Evolutionary conservation across 92 coral and sea anemone genomes (phyloP), one percentile per base, ranked within the genome.

Genomic region (Heteractis magnifica): DNA sequence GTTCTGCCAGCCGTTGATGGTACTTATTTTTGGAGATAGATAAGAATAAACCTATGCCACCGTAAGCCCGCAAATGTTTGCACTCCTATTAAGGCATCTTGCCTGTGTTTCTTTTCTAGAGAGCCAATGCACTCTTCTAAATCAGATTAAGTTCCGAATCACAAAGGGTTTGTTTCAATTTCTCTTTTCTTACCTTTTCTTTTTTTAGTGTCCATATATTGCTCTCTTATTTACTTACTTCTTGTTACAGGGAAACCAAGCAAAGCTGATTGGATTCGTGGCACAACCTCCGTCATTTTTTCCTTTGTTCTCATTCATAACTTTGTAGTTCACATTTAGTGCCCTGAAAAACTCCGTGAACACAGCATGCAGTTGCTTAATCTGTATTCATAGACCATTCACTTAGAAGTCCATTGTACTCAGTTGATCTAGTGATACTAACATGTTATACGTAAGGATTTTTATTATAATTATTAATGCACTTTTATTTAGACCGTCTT

Each of bases 91-190:
- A 12, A 58, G 16, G 16, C 13, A 12, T 10, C 6, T 6, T n/a
- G 64, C 26, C 23, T 68, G 6, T 23, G 15, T 68, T 10, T 48
- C 71, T 19, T 34, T 23, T 76, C 9, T 59, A 90, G 92, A 90
- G 51, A 81, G 48, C 53, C 81, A 86, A 13, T 90, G 92, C 87
- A 86, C 65, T 55, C 90, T 90, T 82, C 92, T 90, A 52, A 87
- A 87, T 78, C 92, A 90, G 78, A 90, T 90, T 51, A 90, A 86
- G 90, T 90, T 90, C 84, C 79, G 65, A 78, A 82, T 90, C 15
- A 21, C 79, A 53, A 74, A 86, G 79, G 92, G 92, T 90, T 64
- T n/a, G 26, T 16, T 6, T 64, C 4, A 6, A 16, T 64, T 64
- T 19, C 5, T 58, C 6, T 4, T 10, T 58, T 58, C 5, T 58